Conservation (phyloP, 2,113 vertebrate species). For the Colaptes auratus region DNA sequence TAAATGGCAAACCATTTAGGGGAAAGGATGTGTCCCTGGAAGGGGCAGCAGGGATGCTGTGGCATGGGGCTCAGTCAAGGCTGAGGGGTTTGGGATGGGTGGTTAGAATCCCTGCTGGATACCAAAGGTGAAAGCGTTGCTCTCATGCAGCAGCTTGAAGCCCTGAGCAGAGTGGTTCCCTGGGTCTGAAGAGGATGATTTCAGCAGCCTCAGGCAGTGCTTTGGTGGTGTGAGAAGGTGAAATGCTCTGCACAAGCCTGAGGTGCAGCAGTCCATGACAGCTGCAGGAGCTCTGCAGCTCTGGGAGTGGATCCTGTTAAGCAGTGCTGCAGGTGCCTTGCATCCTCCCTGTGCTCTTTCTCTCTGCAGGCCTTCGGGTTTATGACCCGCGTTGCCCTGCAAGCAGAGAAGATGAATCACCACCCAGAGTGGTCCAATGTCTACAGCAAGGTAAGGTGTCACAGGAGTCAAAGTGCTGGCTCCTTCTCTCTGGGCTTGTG, state of each 20-base stretch:
- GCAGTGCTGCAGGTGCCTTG: background rate
- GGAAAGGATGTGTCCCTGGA: background rate
- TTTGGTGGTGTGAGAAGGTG: background rate
- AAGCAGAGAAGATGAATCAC: conserved; percentile 99
- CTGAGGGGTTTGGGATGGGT: background rate
- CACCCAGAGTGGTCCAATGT: conserved; percentile 98
- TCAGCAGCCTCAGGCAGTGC: background rate
- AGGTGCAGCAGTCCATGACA: background rate
- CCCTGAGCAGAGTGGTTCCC: background rate
- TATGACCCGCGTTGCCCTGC: conserved; percentile 95
- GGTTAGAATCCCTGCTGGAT: background rate
- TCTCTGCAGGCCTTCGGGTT: conserved; percentile 92
- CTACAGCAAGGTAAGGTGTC: conserved; percentile 91
- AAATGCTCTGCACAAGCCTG: background rate
- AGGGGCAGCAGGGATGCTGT: background rate
- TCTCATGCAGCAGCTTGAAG: background rate
- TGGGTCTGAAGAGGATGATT: background rate
- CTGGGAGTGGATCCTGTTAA: background rate
- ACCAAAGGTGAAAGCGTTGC: background rate
- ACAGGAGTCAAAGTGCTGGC: background rate
- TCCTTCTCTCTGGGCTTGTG: background rate
- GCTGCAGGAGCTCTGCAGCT: background rate
- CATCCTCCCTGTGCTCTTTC: conserved; percentile 20
- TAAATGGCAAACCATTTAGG: background rate
- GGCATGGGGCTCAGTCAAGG: background rate